Conservation (phyloP, 2,113 vertebrate species). For the rat (Rattus norvegicus) region DNA sequence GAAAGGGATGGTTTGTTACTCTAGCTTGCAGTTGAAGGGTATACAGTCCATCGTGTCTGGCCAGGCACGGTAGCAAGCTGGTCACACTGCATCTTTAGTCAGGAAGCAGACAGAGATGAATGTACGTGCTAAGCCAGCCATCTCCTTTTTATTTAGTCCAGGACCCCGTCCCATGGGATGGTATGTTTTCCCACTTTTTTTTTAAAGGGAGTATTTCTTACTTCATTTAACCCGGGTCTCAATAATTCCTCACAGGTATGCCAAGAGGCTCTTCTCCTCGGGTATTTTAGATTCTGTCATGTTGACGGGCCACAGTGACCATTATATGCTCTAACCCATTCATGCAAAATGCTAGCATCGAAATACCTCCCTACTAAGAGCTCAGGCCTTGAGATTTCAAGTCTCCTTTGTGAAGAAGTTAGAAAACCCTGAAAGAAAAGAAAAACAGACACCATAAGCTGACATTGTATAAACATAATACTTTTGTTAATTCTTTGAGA, state of each 20-base stretch:
- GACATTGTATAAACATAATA: background rate
- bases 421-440: constrained; percentile 23
- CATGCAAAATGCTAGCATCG: background rate
- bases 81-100: background rate
- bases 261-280: background rate
- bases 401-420: background rate
- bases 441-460: background rate
- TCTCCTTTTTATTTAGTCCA: background rate
- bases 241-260: background rate
- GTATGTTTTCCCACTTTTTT: background rate
- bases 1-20: background rate
- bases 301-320: no score
- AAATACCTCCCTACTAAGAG: background rate
- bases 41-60: background rate
- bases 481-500: background rate
- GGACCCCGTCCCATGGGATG: background rate
- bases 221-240: background rate
- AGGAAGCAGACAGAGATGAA: background rate
- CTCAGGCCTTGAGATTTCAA: background rate
- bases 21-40: background rate
- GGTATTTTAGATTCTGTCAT: background rate
- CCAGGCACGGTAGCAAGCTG: background rate
- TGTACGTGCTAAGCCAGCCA: background rate
- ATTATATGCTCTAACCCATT: background rate
- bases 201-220: background rate